These are phyloP conservation scores for Ctenopoma multispine DNA, from an alignment of 2,797 vertebrate genomes.

Conservation along the genomic window DNA sequence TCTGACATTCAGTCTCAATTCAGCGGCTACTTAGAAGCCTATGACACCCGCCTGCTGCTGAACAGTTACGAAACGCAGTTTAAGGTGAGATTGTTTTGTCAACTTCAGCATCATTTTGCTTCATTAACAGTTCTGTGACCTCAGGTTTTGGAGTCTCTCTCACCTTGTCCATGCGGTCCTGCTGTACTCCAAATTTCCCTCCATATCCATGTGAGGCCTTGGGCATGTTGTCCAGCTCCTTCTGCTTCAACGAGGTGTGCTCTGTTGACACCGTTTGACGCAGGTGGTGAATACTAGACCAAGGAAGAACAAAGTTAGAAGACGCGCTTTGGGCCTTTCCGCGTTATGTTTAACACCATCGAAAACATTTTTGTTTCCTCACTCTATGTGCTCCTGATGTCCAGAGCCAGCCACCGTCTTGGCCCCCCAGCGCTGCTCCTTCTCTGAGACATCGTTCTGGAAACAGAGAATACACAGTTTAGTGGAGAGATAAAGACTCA, in stretches of 20 bases:
- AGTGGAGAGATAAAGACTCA: background rate
- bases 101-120: background rate
- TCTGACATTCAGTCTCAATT: too few species aligned
- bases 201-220: conserved; percentile 95
- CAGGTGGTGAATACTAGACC: conserved; percentile 88
- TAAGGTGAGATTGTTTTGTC: background rate
- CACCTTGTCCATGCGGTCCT: conserved; percentile 97
- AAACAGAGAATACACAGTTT: conserved; percentile 12
- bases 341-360: background rate
- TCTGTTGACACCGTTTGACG: conserved; percentile 92
- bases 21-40: too few species aligned
- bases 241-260: conserved; percentile 91
- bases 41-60: too few species aligned
- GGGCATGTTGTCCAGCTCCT: conserved; percentile 90
- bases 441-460: conserved; percentile 95
- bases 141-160: background rate
- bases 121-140: background rate
- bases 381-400: conserved; percentile 98
- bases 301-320: conserved; percentile 8
- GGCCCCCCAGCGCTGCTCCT: conserved; percentile 97
- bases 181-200: conserved; percentile 94
- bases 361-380: conserved; percentile 41
- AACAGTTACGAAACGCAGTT: background rate
- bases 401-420: conserved; percentile 95
- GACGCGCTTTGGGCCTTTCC: background rate